Conservation (phyloP, 2,888 invertebrate genomes). For the Minunthozetes semirufus region DNA sequence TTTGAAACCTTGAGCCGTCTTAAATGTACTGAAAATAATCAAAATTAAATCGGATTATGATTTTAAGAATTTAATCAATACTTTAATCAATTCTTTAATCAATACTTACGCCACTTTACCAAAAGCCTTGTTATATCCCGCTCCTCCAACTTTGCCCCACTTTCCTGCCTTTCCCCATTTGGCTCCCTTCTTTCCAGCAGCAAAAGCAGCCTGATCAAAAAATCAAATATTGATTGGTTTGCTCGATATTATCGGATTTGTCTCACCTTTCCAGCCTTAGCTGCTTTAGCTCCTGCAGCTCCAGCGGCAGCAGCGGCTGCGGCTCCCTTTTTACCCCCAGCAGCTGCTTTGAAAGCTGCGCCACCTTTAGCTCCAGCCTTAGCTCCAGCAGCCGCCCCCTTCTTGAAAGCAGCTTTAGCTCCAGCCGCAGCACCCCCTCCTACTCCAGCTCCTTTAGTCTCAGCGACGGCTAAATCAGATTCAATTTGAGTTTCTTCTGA, state of each 20-base stretch:
- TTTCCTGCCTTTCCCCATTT: conserved; percentile 24
- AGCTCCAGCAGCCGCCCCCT: conserved; percentile 26
- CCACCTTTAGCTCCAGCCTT: conserved; percentile 33
- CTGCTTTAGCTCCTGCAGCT: conserved; percentile 8
- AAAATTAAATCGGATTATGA: neutral
- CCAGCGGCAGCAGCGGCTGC: conserved; percentile 29
- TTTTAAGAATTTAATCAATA: no score
- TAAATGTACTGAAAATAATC: conserved; percentile 2
- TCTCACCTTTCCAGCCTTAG: conserved; percentile 1
- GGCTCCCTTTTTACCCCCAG: conserved; percentile 21
- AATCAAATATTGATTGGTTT: neutral
- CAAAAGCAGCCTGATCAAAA: neutral
- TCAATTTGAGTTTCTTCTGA: conserved; percentile 19
- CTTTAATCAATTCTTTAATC: no score
- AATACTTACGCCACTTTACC: conserved; percentile 32
- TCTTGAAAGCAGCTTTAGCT: conserved; percentile 28
- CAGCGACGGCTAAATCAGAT: conserved; percentile 21
- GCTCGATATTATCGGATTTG: neutral
- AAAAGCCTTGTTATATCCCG: conserved; percentile 20
- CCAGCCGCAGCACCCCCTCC: conserved; percentile 31
- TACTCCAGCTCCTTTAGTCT: neutral
- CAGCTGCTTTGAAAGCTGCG: conserved; percentile 23
- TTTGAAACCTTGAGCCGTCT: conserved; percentile 33
- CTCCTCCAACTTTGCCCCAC: conserved; percentile 28
- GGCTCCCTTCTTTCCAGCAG: conserved; percentile 19